phyloP scores from a whole-genome alignment of 2,888 invertebrate species.

The Cotesia congregata region DNA sequence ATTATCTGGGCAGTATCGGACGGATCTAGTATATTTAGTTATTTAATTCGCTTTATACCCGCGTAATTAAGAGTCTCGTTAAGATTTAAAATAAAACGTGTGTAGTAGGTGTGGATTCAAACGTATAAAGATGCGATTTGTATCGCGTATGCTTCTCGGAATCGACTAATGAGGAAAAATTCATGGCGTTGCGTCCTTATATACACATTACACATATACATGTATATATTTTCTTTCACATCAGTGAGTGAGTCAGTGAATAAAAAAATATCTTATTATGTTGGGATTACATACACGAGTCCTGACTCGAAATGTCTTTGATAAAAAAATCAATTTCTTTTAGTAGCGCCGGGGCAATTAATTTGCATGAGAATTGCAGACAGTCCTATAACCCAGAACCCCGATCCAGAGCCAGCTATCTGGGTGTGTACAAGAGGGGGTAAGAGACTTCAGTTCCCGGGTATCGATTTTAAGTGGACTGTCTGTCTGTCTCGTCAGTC shows the following conservation, averaged over 20 bases:
- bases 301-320: constrained; percentile 38
- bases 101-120: constrained; percentile 5
- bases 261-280: constrained; percentile 19
- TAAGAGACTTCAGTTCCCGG: constrained; percentile 55
- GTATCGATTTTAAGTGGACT: constrained; percentile 70
- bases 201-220: no score
- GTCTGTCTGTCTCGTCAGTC: constrained; percentile 66
- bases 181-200: not conserved
- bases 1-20: constrained; percentile 40
- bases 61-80: constrained; percentile 20
- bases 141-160: constrained; percentile 27
- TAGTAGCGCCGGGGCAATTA: constrained; percentile 62
- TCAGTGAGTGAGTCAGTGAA: constrained; percentile 17
- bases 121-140: constrained; percentile 12
- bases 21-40: constrained; percentile 3
- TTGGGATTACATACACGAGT: not conserved
- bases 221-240: constrained; percentile 14
- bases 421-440: constrained; percentile 43
- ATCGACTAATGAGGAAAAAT: constrained; percentile 5
- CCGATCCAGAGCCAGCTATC: no score
- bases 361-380: constrained; percentile 68
- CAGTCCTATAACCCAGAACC: constrained; percentile 47
- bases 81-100: not conserved
- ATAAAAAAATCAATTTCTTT: constrained; percentile 57
- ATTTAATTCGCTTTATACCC: not conserved